Percentiles rank a stretch among this genome's conserved stretches.
phyloP scores from a whole-genome alignment of 2,888 invertebrate species.

The Neoscelio sp. region DNA sequence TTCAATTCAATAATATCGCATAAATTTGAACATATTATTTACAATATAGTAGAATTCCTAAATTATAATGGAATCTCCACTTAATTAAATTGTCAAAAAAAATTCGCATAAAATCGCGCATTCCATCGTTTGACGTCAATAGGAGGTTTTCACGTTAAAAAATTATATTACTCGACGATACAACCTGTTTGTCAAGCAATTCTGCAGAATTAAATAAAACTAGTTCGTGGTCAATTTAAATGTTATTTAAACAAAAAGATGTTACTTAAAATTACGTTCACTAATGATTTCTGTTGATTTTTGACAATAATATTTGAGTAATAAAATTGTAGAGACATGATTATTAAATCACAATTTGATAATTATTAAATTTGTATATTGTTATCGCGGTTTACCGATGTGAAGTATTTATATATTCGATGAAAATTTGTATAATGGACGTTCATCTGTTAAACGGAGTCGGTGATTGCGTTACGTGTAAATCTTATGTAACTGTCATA shows the following conservation, averaged over 20 bases:
- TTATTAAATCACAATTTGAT: too few species aligned
- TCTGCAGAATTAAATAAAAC: constrained; percentile 11
- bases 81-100: too few species aligned
- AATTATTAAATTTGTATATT: background rate
- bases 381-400: constrained; percentile 17
- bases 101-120: constrained; percentile 36
- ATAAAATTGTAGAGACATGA: background rate
- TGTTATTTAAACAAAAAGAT: constrained; percentile 1
- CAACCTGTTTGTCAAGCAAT: constrained; percentile 39
- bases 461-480: constrained; percentile 66
- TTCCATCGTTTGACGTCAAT: constrained; percentile 48
- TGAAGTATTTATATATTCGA: constrained; percentile 42
- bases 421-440: constrained; percentile 60
- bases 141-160: constrained; percentile 48
- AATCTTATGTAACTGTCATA: constrained; percentile 68
- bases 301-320: background rate
- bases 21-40: too few species aligned
- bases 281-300: constrained; percentile 1
- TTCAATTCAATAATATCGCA: too few species aligned
- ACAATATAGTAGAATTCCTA: too few species aligned
- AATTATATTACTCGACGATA: constrained; percentile 45
- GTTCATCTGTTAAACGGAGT: constrained; percentile 64
- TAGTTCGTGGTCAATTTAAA: constrained; percentile 19
- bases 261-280: background rate
- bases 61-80: too few species aligned